Conservation (phyloP, 2,888 invertebrate species). For the Sceliomorpha sp. region DNA sequence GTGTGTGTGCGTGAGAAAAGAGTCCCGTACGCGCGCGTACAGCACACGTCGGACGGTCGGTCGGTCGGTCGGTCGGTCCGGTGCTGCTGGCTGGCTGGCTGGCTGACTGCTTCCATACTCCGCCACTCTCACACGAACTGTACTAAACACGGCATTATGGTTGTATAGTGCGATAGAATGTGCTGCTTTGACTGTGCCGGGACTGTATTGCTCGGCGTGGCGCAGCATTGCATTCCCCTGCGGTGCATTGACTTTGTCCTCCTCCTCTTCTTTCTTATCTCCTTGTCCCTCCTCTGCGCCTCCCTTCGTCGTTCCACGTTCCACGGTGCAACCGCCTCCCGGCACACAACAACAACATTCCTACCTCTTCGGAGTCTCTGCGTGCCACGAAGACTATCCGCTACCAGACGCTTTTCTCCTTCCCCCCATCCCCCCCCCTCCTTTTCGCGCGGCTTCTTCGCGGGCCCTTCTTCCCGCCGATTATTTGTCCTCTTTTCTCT, state of each 20-base stretch:
- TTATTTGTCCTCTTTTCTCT: no score
- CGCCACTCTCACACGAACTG: conserved; percentile 14
- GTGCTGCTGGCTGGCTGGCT: no score
- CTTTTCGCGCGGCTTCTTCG: conserved; percentile 25
- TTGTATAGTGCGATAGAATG: conserved; percentile 69
- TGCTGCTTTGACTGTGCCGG: conserved; percentile 71
- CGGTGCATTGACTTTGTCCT: conserved; percentile 77
- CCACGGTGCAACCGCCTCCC: conserved; percentile 70
- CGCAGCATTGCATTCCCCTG: conserved; percentile 76
- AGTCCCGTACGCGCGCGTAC: neutral
- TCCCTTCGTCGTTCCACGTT: conserved; percentile 58
- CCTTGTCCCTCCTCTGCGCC: conserved; percentile 50
- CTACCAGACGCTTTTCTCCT: conserved; percentile 63
- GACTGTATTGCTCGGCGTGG: conserved; percentile 68
- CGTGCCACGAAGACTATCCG: conserved; percentile 66
- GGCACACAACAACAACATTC: conserved; percentile 79
- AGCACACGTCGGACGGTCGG: neutral
- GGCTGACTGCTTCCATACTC: neutral
- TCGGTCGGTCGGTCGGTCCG: neutral
- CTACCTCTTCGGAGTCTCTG: conserved; percentile 71
- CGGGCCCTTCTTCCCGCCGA: conserved; percentile 25
- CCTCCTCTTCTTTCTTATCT: conserved; percentile 59
- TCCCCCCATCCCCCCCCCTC: conserved; percentile 17
- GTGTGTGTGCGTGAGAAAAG: no score
- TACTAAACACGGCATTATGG: conserved; percentile 47